Conservation (phyloP, 2,113 vertebrate genomes). For the Arenaria interpres region DNA sequence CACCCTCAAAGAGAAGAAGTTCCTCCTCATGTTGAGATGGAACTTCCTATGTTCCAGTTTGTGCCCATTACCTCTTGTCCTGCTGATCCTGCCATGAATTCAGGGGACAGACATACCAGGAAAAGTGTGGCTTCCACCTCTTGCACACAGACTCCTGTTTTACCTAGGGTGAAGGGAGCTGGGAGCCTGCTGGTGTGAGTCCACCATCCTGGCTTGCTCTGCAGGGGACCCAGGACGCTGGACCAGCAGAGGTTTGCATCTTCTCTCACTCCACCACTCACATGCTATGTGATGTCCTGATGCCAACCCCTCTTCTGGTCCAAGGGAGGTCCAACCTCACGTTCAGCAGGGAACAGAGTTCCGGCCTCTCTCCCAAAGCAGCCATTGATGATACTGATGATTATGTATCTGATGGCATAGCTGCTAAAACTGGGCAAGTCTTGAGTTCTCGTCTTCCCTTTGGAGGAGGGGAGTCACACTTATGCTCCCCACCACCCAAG, state of each 20-base stretch:
- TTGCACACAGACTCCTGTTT: accelerated
- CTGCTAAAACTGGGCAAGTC: neutral
- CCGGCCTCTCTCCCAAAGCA: neutral
- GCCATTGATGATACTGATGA: neutral
- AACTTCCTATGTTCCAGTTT: too few relatives aligned
- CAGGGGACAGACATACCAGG: neutral
- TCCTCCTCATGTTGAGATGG: too few relatives aligned
- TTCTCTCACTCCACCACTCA: neutral
- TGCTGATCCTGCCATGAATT: neutral
- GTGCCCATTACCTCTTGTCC: too few relatives aligned
- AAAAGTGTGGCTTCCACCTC: neutral
- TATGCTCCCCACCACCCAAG: neutral
- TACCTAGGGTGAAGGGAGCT: neutral
- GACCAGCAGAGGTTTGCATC: neutral
- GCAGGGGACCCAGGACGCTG: neutral
- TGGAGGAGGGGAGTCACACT: neutral
- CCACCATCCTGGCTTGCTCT: neutral
- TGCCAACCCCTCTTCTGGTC: neutral
- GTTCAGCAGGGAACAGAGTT: neutral
- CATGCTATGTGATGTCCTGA: accelerated
- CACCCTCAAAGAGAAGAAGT: too few relatives aligned
- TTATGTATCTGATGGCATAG: neutral
- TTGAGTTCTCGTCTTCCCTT: neutral
- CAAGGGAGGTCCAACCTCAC: neutral
- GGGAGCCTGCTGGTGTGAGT: neutral